phyloP scores from a whole-genome alignment of 2,113 vertebrate species.

The Vulpes lagopus region DNA sequence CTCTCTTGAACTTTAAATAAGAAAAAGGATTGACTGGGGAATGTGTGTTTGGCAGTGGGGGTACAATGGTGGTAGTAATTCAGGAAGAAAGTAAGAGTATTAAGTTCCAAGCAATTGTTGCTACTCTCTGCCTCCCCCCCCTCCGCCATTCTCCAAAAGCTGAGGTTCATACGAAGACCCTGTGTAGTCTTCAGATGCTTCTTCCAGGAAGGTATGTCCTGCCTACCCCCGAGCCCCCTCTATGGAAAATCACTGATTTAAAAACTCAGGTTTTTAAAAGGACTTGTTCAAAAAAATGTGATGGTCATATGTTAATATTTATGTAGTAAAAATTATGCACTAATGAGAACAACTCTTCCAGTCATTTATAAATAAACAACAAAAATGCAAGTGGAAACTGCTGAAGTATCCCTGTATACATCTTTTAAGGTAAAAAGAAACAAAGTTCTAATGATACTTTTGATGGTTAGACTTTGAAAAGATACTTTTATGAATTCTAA shows the following conservation, averaged over 20 bases:
- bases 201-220: neutral
- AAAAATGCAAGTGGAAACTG: conserved; percentile 32
- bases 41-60: neutral
- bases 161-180: neutral
- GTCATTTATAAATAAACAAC: conserved; percentile 35
- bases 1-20: conserved; percentile 54
- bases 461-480: neutral
- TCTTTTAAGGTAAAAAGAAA: neutral
- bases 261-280: conserved; percentile 41
- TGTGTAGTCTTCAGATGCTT: neutral
- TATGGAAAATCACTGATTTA: conserved; percentile 26
- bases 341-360: conserved; percentile 43
- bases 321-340: neutral
- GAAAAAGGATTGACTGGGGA: neutral
- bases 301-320: conserved; percentile 15
- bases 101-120: neutral
- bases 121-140: neutral
- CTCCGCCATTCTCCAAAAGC: neutral
- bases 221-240: neutral
- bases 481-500: neutral
- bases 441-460: neutral
- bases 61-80: neutral
- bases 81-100: neutral
- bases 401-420: neutral
- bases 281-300: conserved; percentile 36